Conservation (phyloP, 2,888 invertebrate species). For the Molorchus minor region DNA sequence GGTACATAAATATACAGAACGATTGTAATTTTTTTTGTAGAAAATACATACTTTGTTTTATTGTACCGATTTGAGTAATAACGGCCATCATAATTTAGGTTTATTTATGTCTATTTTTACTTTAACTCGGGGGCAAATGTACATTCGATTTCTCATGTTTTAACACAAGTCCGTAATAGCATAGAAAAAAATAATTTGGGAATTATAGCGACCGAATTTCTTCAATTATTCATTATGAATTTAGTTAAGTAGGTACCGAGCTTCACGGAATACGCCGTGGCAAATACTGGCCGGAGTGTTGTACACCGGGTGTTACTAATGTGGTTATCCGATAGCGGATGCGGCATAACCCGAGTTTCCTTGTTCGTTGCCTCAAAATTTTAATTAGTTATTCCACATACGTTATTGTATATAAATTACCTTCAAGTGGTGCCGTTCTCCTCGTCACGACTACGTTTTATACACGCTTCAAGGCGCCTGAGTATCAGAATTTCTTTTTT, state of each 20-base stretch:
- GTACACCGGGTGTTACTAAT: slow-evolving; percentile 62
- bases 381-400: slow-evolving; percentile 62
- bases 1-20: no score
- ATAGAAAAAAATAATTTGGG: no score
- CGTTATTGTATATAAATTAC: slow-evolving; percentile 60
- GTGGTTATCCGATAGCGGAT: slow-evolving; percentile 59
- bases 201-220: background rate
- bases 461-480: no score
- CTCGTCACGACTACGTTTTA: slow-evolving; percentile 13
- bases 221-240: slow-evolving; percentile 19
- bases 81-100: no score
- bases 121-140: no score
- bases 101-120: no score
- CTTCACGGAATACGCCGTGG: background rate
- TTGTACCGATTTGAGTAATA: no score
- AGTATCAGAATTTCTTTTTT: no score
- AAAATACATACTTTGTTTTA: no score
- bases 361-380: slow-evolving; percentile 57
- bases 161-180: no score
- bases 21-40: no score
- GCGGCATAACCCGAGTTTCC: slow-evolving; percentile 53
- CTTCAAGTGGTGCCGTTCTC: slow-evolving; percentile 30
- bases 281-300: slow-evolving; percentile 30
- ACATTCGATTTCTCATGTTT: no score
- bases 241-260: background rate